Conservation (phyloP, 2,113 vertebrate species). For the Rissa tridactyla region DNA sequence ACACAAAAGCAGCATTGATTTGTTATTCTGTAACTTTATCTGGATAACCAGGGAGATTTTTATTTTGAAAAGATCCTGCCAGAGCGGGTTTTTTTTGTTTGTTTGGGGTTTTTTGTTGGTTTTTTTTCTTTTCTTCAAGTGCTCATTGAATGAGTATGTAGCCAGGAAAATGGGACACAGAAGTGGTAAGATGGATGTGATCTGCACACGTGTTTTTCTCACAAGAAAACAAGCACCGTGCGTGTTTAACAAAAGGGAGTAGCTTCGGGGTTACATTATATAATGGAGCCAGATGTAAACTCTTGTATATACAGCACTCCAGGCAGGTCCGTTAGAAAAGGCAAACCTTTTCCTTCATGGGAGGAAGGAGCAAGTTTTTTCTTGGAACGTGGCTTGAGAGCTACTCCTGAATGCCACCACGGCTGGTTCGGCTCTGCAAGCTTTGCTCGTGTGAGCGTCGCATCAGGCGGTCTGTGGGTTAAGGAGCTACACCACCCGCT, state of each 20-base stretch:
- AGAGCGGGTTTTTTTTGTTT: neutral
- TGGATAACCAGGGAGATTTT: constrained; percentile 10
- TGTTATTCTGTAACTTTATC: neutral
- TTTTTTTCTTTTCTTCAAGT: neutral
- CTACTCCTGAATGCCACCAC: neutral
- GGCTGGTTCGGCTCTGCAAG: neutral
- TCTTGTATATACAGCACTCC: neutral
- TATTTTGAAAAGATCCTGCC: constrained; percentile 25
- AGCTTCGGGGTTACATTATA: neutral
- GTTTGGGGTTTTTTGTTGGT: neutral
- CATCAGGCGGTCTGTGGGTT: neutral
- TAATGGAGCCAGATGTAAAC: neutral
- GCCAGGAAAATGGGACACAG: constrained; percentile 31
- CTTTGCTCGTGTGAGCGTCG: rapidly evolving
- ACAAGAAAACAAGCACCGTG: neutral
- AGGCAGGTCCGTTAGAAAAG: neutral
- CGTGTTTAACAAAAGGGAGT: constrained; percentile 5
- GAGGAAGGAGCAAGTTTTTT: neutral
- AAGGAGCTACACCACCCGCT: neutral
- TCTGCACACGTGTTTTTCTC: neutral
- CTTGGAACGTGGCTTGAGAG: neutral
- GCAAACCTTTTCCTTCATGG: neutral
- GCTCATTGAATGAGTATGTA: neutral
- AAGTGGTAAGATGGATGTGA: neutral
- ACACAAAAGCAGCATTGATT: neutral